phyloP scores from a whole-genome alignment of 2,888 invertebrate genomes.

The Euphydryas editha region DNA sequence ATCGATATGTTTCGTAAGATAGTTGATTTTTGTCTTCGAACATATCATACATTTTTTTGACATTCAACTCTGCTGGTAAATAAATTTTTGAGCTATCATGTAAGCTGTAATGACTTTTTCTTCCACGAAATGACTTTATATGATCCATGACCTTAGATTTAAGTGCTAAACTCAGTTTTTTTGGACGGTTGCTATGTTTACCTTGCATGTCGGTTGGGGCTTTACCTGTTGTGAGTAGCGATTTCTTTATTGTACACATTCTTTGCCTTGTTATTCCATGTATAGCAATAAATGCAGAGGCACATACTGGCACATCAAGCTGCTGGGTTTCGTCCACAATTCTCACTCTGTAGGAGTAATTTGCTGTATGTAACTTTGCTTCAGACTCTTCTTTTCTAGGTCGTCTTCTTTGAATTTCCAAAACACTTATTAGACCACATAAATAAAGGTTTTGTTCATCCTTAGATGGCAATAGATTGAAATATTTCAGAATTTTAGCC shows the following conservation, averaged over 20 bases:
- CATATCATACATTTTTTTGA: constrained; percentile 25
- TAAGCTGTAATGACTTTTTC: constrained; percentile 39
- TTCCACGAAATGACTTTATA: constrained; percentile 45
- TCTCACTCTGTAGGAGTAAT: background rate
- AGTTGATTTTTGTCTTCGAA: constrained; percentile 12
- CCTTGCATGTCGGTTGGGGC: background rate
- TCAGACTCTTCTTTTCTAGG: constrained; percentile 3
- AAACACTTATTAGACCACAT: constrained; percentile 3
- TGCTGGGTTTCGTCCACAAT: background rate
- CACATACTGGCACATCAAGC: constrained; percentile 3
- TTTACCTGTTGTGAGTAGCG: background rate
- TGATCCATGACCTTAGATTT: constrained; percentile 37
- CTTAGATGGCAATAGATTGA: background rate
- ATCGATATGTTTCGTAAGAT: constrained; percentile 5
- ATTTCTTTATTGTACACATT: constrained; percentile 3
- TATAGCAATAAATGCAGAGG: background rate
- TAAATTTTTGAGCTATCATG: constrained; percentile 43
- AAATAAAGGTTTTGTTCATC: constrained; percentile 3
- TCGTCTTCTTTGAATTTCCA: constrained; percentile 11
- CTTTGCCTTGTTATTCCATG: constrained; percentile 1
- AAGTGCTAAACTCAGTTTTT: constrained; percentile 10
- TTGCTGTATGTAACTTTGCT: background rate
- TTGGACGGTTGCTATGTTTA: constrained; percentile 11
- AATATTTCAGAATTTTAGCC: too few species aligned
- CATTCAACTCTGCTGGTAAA: constrained; percentile 41